These are phyloP conservation scores for Desoria tigrina DNA, from an alignment of 2,888 invertebrate species.

Conservation along the genomic window DNA sequence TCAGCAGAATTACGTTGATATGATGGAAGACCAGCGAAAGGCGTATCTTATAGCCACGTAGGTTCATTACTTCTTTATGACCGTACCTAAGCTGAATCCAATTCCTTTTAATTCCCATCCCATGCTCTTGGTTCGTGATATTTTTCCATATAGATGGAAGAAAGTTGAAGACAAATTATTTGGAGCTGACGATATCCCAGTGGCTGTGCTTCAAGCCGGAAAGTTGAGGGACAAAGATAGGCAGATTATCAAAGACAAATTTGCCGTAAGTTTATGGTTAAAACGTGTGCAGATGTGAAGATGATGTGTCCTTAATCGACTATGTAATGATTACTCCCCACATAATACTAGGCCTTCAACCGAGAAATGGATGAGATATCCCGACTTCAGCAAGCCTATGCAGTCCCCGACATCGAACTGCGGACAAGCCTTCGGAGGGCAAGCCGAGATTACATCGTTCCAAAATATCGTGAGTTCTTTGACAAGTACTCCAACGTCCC, in stretches of 20 bases:
- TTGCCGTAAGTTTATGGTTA: conserved; percentile 64
- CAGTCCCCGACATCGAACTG: conserved; percentile 88
- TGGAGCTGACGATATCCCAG: conserved; percentile 68
- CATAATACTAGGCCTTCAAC: conserved; percentile 79
- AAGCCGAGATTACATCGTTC: conserved; percentile 83
- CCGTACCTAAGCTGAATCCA: neutral
- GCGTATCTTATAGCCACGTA: conserved; percentile 61
- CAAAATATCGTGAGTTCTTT: conserved; percentile 79
- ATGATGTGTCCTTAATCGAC: conserved; percentile 21
- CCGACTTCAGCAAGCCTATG: conserved; percentile 82
- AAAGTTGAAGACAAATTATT: conserved; percentile 74
- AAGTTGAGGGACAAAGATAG: conserved; percentile 83
- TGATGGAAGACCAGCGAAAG: conserved; percentile 80
- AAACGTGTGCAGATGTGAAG: conserved; percentile 22
- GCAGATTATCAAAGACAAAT: conserved; percentile 82
- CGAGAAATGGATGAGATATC: conserved; percentile 91
- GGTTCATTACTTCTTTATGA: conserved; percentile 18
- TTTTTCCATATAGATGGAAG: conserved; percentile 70
- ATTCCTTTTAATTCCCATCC: neutral
- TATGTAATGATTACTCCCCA: conserved; percentile 32
- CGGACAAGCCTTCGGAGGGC: conserved; percentile 84
- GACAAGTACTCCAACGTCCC: conserved; percentile 70
- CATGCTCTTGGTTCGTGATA: neutral
- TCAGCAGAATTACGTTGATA: conserved; percentile 80
- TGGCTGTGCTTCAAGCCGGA: conserved; percentile 62